Evolutionary conservation across 2,797 vertebrate species (phyloP), one percentile per base, ranked within the genome.

Genomic region (Poecilia gillii): DNA sequence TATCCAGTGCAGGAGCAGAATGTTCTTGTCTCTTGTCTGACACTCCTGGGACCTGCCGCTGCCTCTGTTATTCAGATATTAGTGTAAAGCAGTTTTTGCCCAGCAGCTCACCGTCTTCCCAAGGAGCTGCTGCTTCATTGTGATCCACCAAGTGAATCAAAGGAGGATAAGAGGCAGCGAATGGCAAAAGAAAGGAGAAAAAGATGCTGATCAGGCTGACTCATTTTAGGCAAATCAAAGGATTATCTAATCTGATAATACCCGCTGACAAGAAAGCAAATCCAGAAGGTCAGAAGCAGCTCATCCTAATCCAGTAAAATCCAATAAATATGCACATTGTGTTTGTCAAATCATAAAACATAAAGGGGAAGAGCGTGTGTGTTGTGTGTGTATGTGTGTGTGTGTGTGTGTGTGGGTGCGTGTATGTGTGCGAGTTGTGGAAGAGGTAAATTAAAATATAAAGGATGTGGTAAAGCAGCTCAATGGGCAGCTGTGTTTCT

Each of bases 201-300:
- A 89, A 84, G 72, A 86, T 86, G 91, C 89, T 89, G 90, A 92
- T 93, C 74, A 80, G 36, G 79, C 91, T 90, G 84, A 81, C 70
- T 85, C 71, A 81, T 74, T 59, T 87, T 90, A 84, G 73, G 84
- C 49, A 88, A 92, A 90, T 90, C 88, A 89, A 89, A 90, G 89
- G 91, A 87, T 84, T 84, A 88, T 91, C 85, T 90, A 85, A 86
- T 90, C 87, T 93, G 89, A 92, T 91, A 81, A 92, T 92, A 86
- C 88, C 76, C 77, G 75, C 9, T 82, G 80, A 91, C 86, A 85
- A 51, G 82, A 87, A 88, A 84, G 87, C 74, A 81, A 77, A 84
- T 83, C 75, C 76, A 36, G 81, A 76, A 78, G 84, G 88, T 85
- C 87, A 91, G 78, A 81, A 81, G 78, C 81, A 80, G 87, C 83